Conservation (phyloP, 64 coral and sea anemone genomes). For the Actinia equina region DNA sequence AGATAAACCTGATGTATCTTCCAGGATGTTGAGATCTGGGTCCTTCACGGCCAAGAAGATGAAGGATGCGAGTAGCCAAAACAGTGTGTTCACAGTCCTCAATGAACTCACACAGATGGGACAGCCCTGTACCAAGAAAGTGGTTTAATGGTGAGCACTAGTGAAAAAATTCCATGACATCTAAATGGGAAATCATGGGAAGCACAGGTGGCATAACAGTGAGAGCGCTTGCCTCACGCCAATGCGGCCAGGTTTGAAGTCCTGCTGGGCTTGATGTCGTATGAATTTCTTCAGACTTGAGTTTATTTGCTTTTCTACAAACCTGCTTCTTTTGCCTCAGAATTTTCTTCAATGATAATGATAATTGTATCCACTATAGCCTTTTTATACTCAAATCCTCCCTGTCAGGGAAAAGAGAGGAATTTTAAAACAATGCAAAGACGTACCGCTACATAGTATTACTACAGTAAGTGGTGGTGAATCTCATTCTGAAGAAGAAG, state of each 20-base stretch:
- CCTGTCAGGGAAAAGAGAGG: conserved; percentile 38
- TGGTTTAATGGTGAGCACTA: too few species aligned
- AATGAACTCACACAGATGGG: conserved; percentile 98
- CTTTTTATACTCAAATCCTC: conserved; percentile 99
- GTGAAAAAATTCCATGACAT: too few species aligned
- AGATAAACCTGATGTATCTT: conserved; percentile 95
- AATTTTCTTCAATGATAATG: conserved; percentile 89
- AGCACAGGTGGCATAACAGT: too few species aligned
- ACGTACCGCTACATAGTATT: too few species aligned
- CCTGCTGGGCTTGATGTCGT: too few species aligned
- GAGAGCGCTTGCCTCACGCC: too few species aligned
- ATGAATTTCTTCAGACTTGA: too few species aligned
- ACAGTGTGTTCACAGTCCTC: conserved; percentile 99
- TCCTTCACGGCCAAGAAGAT: conserved; percentile 93
- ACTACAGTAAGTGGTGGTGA: too few species aligned
- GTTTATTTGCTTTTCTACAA: neutral
- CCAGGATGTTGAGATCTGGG: conserved; percentile 86
- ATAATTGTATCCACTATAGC: conserved; percentile 99
- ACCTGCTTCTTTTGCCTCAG: conserved; percentile 96
- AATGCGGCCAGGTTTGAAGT: too few species aligned
- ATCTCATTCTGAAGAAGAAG: too few species aligned
- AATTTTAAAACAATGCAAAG: neutral
- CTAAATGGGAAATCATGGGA: too few species aligned
- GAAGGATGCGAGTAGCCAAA: conserved; percentile 91
- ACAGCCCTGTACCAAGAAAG: conserved; percentile 53